Conservation (phyloP, 2,888 invertebrate genomes). For the Acanthococcus lagerstroemiae region DNA sequence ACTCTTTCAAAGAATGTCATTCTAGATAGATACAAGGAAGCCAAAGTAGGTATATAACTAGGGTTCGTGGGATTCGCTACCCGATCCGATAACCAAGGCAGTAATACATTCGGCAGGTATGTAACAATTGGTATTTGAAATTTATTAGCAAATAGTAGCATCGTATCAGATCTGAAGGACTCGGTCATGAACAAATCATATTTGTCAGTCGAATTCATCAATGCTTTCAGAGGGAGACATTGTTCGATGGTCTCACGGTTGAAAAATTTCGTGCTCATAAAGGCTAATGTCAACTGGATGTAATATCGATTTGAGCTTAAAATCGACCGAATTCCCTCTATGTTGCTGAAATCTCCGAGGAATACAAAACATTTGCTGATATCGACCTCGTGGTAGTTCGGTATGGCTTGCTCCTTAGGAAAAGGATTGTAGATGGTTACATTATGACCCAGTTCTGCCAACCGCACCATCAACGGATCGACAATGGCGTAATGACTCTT, state of each 20-base stretch:
- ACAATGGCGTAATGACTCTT: slow-evolving; percentile 31
- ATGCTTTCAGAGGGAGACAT: background rate
- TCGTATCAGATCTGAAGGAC: slow-evolving; percentile 22
- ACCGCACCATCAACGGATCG: slow-evolving; percentile 11
- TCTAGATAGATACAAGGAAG: background rate
- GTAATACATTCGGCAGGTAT: slow-evolving; percentile 5
- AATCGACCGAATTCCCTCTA: background rate
- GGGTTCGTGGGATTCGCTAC: slow-evolving; percentile 15
- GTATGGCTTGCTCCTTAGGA: slow-evolving; percentile 1
- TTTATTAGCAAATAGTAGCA: slow-evolving; percentile 11
- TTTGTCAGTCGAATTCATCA: slow-evolving; percentile 12
- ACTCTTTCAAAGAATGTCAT: slow-evolving; percentile 20
- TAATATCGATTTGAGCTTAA: background rate
- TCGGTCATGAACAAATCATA: slow-evolving; percentile 29
- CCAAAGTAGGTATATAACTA: slow-evolving; percentile 1
- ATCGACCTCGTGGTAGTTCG: slow-evolving; percentile 15
- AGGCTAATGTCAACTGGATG: too few species aligned
- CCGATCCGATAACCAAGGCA: slow-evolving; percentile 8
- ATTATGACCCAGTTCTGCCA: slow-evolving; percentile 31
- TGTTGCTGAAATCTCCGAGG: background rate
- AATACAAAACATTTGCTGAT: background rate
- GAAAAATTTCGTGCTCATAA: too few species aligned
- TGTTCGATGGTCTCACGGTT: background rate
- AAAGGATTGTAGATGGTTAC: slow-evolving; percentile 28
- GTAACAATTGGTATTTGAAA: slow-evolving; percentile 20